Conservation (phyloP, 2,797 vertebrate genomes). For the Tokudaia muenninki region DNA sequence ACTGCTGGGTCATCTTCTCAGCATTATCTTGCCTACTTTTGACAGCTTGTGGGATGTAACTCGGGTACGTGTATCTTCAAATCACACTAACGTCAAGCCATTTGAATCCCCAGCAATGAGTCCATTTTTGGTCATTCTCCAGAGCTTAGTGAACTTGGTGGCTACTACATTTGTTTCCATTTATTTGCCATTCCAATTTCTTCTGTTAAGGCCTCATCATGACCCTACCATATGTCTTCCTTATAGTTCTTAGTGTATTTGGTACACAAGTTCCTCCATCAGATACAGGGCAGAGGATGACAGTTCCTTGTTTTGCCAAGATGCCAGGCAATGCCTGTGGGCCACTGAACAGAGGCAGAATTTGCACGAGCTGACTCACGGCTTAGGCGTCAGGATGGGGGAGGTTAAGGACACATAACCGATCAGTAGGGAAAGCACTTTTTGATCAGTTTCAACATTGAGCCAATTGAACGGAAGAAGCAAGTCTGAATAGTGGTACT, state of each 20-base stretch:
- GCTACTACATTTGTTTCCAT: neutral
- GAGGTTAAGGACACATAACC: neutral
- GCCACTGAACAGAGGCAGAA: neutral
- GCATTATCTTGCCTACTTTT: neutral
- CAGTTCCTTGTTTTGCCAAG: neutral
- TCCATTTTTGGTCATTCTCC: neutral
- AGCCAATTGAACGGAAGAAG: constrained; percentile 2
- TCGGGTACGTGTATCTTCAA: neutral
- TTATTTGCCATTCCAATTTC: neutral
- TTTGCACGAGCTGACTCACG: neutral
- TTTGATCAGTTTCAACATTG: neutral
- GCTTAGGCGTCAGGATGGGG: neutral
- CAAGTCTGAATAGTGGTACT: neutral
- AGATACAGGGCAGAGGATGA: neutral
- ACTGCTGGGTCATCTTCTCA: neutral
- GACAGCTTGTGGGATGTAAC: neutral
- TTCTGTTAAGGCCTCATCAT: constrained; percentile 2
- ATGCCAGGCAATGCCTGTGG: neutral
- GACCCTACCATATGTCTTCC: neutral
- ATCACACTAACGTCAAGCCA: neutral
- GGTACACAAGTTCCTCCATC: neutral
- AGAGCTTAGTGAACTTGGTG: neutral
- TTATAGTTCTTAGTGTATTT: neutral
- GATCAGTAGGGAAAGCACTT: neutral
- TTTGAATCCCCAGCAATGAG: neutral